Conservation (phyloP, 2,888 invertebrate genomes). For the Prionchulus punctatus region DNA sequence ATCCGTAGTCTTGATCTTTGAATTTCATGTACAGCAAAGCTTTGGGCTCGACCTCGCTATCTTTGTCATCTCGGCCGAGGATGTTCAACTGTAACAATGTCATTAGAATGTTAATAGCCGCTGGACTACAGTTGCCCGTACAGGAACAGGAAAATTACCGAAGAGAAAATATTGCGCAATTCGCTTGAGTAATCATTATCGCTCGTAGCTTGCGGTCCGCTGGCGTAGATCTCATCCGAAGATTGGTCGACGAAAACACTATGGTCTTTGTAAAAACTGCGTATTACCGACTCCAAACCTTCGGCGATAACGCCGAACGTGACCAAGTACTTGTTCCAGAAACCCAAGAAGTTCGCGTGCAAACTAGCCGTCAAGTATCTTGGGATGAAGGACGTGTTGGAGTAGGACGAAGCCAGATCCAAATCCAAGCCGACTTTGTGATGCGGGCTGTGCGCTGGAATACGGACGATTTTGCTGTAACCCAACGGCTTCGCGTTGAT, state of each 20-base stretch:
- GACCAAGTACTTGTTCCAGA: constrained; percentile 19
- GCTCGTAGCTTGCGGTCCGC: not conserved
- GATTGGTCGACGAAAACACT: not conserved
- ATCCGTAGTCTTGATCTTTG: constrained; percentile 22
- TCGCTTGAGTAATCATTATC: not conserved
- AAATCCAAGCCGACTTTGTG: constrained; percentile 16
- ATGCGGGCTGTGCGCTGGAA: constrained; percentile 14
- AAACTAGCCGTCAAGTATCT: constrained; percentile 14
- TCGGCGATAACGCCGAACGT: constrained; percentile 10
- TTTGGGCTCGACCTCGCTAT: constrained; percentile 16
- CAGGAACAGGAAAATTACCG: too few species aligned
- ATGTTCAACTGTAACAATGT: constrained; percentile 15
- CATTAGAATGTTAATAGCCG: not conserved
- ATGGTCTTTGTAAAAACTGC: not conserved
- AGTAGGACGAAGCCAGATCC: constrained; percentile 18
- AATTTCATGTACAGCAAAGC: constrained; percentile 16
- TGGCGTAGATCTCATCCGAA: not conserved
- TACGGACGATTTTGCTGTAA: constrained; percentile 15
- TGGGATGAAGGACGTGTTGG: constrained; percentile 13
- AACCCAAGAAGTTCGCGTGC: constrained; percentile 20
- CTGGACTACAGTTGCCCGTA: too few species aligned
- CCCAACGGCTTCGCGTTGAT: constrained; percentile 13
- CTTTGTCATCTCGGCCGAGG: constrained; percentile 14
- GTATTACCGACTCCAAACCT: constrained; percentile 10
- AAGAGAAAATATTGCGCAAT: constrained; percentile 13